Evolutionary conservation across 2,888 invertebrate species (phyloP).

Genomic region (Dermolepida albohirtum): DNA sequence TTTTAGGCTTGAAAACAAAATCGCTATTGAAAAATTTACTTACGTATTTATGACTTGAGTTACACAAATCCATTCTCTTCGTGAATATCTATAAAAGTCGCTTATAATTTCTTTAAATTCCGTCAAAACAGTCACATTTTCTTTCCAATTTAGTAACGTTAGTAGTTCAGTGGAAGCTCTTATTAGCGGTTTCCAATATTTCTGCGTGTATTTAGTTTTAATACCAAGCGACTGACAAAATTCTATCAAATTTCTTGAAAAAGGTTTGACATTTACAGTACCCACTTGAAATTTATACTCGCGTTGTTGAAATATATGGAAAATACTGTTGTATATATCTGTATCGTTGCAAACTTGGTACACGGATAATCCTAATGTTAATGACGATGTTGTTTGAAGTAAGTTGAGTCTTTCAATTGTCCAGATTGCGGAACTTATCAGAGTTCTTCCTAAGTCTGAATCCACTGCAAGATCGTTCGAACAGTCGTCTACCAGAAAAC

Average conservation of each 20-base stretch:
- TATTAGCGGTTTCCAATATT: conserved; percentile 51
- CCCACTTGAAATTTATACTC: conserved; percentile 53
- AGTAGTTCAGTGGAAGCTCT: conserved; percentile 57
- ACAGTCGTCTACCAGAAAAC: conserved; percentile 57
- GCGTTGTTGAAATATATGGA: conserved; percentile 53
- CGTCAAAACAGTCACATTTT: conserved; percentile 59
- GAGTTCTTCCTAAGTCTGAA: conserved; percentile 46
- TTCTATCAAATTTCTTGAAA: conserved; percentile 51
- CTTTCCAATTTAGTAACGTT: conserved; percentile 54
- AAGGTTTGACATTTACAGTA: conserved; percentile 50
- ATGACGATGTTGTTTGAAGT: conserved; percentile 52
- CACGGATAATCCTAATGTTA: conserved; percentile 55
- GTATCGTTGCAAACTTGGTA: conserved; percentile 56
- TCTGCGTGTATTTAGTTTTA: conserved; percentile 48
- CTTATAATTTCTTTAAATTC: conserved; percentile 55
- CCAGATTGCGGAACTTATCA: conserved; percentile 59
- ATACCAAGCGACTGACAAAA: conserved; percentile 57
- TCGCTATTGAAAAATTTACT: conserved; percentile 46
- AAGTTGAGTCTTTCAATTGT: conserved; percentile 57
- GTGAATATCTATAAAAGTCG: conserved; percentile 58
- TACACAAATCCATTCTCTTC: conserved; percentile 58
- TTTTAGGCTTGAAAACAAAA: no score
- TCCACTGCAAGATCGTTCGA: conserved; percentile 48
- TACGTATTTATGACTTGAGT: conserved; percentile 56
- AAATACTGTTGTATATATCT: conserved; percentile 56